Percentiles rank a stretch among this genome's conserved stretches.
Conservation (phyloP, 2,113 vertebrate species). For the Malurus cyaneus region DNA sequence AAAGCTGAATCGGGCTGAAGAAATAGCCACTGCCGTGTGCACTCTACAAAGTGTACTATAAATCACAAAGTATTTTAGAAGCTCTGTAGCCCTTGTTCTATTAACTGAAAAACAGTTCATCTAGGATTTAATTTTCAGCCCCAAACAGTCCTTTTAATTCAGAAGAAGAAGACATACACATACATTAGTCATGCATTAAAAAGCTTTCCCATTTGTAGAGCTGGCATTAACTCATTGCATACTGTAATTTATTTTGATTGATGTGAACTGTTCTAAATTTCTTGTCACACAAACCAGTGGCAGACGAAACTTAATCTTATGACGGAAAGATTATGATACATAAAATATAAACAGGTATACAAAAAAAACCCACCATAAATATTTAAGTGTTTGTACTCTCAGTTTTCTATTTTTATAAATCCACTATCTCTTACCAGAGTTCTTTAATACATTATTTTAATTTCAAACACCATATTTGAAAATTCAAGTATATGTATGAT, state of each 20-base stretch:
- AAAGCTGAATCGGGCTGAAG: neutral
- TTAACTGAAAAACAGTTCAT: neutral
- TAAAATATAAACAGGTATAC: neutral
- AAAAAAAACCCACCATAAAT: slow-evolving; percentile 39
- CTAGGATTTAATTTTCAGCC: slow-evolving; percentile 12
- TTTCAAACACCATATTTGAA: slow-evolving; percentile 31
- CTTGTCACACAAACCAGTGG: neutral
- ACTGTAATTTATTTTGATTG: neutral
- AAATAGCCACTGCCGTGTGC: neutral
- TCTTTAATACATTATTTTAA: slow-evolving; percentile 32
- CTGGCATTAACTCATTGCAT: neutral
- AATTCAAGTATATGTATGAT: slow-evolving; percentile 20
- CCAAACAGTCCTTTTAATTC: neutral
- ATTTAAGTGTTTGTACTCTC: slow-evolving; percentile 19
- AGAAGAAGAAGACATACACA: neutral
- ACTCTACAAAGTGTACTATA: neutral
- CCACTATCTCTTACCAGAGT: slow-evolving; percentile 5
- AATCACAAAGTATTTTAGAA: neutral
- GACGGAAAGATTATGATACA: neutral
- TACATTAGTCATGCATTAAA: neutral
- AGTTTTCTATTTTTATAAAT: slow-evolving; percentile 47
- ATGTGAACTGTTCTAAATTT: neutral
- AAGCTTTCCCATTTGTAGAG: neutral
- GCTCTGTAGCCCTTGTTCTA: neutral
- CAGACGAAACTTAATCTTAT: neutral